A percentile compares a stretch with the other conserved stretches of the same genome.
Evolutionary conservation across 2,888 invertebrate genomes (phyloP).

Genomic region (Muschampia plurimacula): DNA sequence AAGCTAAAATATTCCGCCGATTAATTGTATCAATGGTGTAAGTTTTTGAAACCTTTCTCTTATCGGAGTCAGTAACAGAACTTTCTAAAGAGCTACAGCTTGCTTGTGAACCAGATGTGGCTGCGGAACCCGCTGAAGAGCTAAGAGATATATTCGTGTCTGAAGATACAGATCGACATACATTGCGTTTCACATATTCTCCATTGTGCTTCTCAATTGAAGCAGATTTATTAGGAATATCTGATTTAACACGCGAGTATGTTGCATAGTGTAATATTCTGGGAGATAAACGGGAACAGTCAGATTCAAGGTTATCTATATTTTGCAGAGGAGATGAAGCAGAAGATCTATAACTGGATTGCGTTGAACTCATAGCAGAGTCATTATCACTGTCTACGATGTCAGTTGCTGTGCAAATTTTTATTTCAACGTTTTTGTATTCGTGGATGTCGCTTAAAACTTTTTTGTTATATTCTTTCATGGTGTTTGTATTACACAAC

Average conservation of each 20-base stretch:
- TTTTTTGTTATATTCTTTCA: constrained; percentile 66
- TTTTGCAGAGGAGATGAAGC: constrained; percentile 91
- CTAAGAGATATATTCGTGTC: constrained; percentile 90
- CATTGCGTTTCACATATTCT: constrained; percentile 83
- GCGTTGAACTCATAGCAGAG: constrained; percentile 94
- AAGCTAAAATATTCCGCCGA: constrained; percentile 94
- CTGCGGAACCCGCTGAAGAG: constrained; percentile 89
- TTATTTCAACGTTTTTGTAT: constrained; percentile 77
- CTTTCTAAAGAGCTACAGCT: constrained; percentile 88
- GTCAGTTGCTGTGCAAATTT: constrained; percentile 78
- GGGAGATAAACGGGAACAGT: constrained; percentile 82
- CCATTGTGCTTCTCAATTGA: constrained; percentile 67
- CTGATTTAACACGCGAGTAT: constrained; percentile 76
- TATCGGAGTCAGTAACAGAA: constrained; percentile 87
- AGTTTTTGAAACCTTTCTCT: constrained; percentile 90
- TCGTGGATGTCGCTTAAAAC: constrained; percentile 63
- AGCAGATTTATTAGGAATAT: constrained; percentile 68
- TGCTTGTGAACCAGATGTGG: constrained; percentile 91
- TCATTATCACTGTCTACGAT: constrained; percentile 93
- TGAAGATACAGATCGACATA: constrained; percentile 89
- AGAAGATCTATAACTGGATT: constrained; percentile 91
- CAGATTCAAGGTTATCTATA: constrained; percentile 85
- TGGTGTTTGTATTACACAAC: constrained; percentile 54
- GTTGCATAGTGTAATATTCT: constrained; percentile 71
- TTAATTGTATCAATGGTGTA: constrained; percentile 94